Percentiles rank a stretch among this genome's conserved stretches.
phyloP scores from a whole-genome alignment of 64 coral and sea anemone species.

The Montipora sp. region DNA sequence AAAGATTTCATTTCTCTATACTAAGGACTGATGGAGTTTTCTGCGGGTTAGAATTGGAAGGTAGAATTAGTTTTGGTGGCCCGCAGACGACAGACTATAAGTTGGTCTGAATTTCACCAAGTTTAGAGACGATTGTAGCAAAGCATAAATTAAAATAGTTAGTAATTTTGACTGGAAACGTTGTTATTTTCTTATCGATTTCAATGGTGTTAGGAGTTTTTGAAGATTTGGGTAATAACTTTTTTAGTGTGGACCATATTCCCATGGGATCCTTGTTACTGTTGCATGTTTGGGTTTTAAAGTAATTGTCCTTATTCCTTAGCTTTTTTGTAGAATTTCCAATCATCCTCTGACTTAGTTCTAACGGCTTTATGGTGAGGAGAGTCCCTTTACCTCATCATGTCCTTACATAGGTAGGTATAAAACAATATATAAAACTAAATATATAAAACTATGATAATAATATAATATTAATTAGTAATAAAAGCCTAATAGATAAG shows the following conservation, averaged over 20 bases:
- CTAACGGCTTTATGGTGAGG: background rate
- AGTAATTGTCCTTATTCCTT: constrained; percentile 37
- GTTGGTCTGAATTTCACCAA: background rate
- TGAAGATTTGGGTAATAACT: constrained; percentile 10
- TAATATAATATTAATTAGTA: too few relatives aligned
- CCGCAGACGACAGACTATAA: background rate
- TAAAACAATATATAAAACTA: too few relatives aligned
- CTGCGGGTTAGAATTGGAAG: constrained; percentile 15
- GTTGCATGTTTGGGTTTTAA: background rate
- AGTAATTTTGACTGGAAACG: constrained; percentile 23
- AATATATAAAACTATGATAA: too few relatives aligned
- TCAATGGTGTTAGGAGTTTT: background rate
- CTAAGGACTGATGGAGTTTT: constrained; percentile 4
- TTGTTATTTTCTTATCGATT: constrained; percentile 3
- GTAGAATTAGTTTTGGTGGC: background rate
- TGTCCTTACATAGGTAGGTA: too few relatives aligned
- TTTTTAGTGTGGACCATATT: constrained; percentile 44
- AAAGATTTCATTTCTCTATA: constrained; percentile 15
- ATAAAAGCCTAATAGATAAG: too few relatives aligned
- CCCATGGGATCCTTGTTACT: constrained; percentile 2
- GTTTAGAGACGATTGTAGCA: constrained; percentile 43
- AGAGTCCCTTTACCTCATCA: too few relatives aligned
- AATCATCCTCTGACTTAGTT: constrained; percentile 19
- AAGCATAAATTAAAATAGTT: constrained; percentile 27
- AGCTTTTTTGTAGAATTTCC: constrained; percentile 45